Evolutionary conservation across 2,888 invertebrate genomes (phyloP).

Genomic region (Drosophila neotestacea): DNA sequence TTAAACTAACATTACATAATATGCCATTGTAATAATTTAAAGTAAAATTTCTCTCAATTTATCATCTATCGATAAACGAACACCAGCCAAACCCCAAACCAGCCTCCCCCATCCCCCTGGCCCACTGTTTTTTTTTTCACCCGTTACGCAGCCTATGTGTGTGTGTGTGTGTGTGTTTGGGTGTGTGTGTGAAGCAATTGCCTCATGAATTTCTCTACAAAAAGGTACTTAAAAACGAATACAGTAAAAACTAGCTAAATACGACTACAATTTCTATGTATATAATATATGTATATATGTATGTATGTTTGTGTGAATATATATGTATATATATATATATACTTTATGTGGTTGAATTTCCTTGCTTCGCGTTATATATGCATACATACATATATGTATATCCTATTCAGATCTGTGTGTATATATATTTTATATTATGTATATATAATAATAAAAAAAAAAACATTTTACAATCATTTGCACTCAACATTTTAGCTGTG

Average conservation of each 20-base stretch:
- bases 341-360: conserved; percentile 48
- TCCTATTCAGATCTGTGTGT: conserved; percentile 55
- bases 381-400: conserved; percentile 44
- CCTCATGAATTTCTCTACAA: conserved; percentile 56
- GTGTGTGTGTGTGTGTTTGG: conserved; percentile 13
- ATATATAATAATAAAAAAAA: conserved; percentile 29
- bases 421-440: conserved; percentile 14
- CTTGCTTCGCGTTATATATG: conserved; percentile 28
- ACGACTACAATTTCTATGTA: conserved; percentile 52
- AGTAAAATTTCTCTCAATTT: conserved; percentile 47
- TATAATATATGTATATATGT: conserved; percentile 27
- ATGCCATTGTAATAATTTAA: conserved; percentile 59
- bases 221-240: conserved; percentile 55
- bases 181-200: conserved; percentile 33
- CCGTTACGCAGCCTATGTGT: conserved; percentile 44
- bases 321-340: conserved; percentile 2
- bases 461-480: conserved; percentile 38
- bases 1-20: conserved; percentile 64
- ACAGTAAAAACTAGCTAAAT: conserved; percentile 62
- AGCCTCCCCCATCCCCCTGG: conserved; percentile 2
- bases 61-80: conserved; percentile 15
- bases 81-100: conserved; percentile 16
- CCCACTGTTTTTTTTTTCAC: conserved; percentile 2
- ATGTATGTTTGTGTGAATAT: conserved; percentile 22
- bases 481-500: conserved; percentile 36